Conservation (phyloP, 1,140 invertebrate genomes). For the Drosophila nigromelanica region DNA sequence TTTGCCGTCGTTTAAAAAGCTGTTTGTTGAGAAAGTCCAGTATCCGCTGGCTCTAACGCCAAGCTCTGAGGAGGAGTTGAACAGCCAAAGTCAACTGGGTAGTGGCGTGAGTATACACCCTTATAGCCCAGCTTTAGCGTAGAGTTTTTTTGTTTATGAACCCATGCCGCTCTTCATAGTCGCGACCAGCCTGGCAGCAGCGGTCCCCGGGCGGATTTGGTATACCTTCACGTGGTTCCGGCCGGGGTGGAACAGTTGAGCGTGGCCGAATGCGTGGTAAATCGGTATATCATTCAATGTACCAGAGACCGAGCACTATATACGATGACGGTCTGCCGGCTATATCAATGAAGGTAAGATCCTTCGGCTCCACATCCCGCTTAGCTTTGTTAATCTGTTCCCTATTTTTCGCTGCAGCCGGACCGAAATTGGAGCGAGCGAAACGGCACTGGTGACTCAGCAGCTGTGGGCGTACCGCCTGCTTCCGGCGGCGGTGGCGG, state of each 20-base stretch:
- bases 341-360: slow-evolving; percentile 55
- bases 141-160: too few species aligned
- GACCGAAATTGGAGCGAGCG: slow-evolving; percentile 86
- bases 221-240: slow-evolving; percentile 80
- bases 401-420: slow-evolving; percentile 20
- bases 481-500: slow-evolving; percentile 66
- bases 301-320: slow-evolving; percentile 71
- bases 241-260: slow-evolving; percentile 86
- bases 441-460: slow-evolving; percentile 85
- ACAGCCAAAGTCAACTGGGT: slow-evolving; percentile 35
- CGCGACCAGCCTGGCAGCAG: slow-evolving; percentile 86
- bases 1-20: slow-evolving; percentile 86
- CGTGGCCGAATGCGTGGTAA: slow-evolving; percentile 86
- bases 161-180: slow-evolving; percentile 26
- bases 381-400: neutral
- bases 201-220: slow-evolving; percentile 83
- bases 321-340: slow-evolving; percentile 66
- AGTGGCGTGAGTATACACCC: slow-evolving; percentile 48
- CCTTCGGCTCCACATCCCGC: neutral
- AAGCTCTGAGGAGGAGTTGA: slow-evolving; percentile 91
- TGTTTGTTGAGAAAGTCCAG: slow-evolving; percentile 91
- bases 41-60: slow-evolving; percentile 90
- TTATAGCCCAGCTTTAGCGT: too few species aligned
- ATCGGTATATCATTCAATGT: slow-evolving; percentile 83
- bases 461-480: slow-evolving; percentile 21